Evolutionary conservation across 2,888 invertebrate genomes (phyloP), one percentile per base, ranked within the genome.

Genomic region (Pegoplata infirma): DNA sequence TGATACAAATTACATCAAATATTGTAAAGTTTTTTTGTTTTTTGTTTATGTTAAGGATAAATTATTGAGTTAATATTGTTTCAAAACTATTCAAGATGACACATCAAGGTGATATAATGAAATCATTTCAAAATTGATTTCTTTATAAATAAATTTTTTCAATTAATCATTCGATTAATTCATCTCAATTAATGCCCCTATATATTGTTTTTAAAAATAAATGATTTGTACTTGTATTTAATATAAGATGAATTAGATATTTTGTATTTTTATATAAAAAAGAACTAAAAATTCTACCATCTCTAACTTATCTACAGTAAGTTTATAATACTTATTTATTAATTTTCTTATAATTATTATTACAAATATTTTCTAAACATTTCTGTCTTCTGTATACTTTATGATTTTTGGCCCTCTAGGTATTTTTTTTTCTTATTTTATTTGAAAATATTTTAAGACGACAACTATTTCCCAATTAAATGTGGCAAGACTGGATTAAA

Each of bases 401-500:
- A 12, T 47, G 5, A 6, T 17, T 28, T 47, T 61, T 61, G 61
- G 61, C 61, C 61, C 61, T 61, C 61, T 28, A 49, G 4, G 28
- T 32, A 32, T 61, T 49, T 21, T 47, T 19, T 61, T 10, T 19
- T 49, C 32, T 10, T 46, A n/a, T 28, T 44, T 4, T 36, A 5
- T 63, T 25, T 59, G n/a, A 1, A 19, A 47, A 12, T 5, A 23
- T 49, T 7, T 21, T 32, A 49, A 49, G 49, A 63, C 49, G 49
- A 49, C 63, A 32, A 36, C 49, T 49, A 12, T 17, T 63, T 63
- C 32, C 49, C 25, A 36, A 21, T 61, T 17, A 49, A 49, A 49
- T 63, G 49, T 63, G 49, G 49, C 63, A 63, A 63, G 49, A 49
- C 63, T 63, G 63, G 63, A 49, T 63, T 63, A 49, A 21, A 40